phyloP scores from a whole-genome alignment of 2,888 invertebrate species.

The Ischnus inquisitorius region DNA sequence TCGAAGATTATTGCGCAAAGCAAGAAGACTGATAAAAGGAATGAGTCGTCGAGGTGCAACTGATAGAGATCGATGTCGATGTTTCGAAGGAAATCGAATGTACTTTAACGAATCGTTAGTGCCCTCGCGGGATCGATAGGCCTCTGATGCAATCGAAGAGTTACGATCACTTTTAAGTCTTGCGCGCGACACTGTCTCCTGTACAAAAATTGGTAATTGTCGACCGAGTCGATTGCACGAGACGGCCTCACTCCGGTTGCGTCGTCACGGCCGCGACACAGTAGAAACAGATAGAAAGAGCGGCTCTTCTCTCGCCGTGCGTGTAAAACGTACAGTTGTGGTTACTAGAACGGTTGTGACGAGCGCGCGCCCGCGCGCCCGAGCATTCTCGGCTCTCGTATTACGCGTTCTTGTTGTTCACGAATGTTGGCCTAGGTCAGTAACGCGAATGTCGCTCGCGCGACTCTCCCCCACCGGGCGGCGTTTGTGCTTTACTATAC shows the following conservation, averaged over 20 bases:
- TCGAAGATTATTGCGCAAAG: no score
- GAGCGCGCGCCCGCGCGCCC: conserved; percentile 7
- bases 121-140: neutral
- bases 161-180: neutral
- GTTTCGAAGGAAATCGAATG: neutral
- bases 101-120: neutral
- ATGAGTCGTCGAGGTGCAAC: no score
- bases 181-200: neutral
- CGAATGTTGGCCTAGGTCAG: conserved; percentile 64
- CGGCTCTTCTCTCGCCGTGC: neutral
- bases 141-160: neutral
- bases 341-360: conserved; percentile 3
- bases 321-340: neutral
- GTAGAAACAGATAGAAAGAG: conserved; percentile 5
- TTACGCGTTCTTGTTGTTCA: conserved; percentile 49
- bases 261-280: conserved; percentile 8
- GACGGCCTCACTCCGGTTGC: neutral
- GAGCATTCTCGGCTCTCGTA: conserved; percentile 7
- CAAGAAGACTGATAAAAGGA: no score
- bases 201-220: conserved; percentile 1
- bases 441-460: conserved; percentile 60
- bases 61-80: neutral
- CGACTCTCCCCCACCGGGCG: conserved; percentile 27
- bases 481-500: conserved; percentile 31
- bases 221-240: conserved; percentile 25